Base-by-base conservation (phyloP, 2,113 vertebrate genomes). In the Gopherus flavomarginatus region DNA sequence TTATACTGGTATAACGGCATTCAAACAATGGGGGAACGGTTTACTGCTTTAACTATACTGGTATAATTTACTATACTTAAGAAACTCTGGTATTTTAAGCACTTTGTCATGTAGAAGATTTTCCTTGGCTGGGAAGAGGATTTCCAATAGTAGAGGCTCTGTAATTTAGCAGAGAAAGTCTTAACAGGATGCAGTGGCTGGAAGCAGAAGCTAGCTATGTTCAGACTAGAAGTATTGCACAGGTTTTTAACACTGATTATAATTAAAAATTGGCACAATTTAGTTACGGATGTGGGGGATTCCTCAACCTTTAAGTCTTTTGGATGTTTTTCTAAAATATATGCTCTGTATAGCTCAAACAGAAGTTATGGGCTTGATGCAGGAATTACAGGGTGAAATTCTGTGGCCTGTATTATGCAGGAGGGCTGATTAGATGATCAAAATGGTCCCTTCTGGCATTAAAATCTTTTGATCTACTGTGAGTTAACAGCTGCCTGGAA, bases 101-200 rank as follows among this genome's bases (percentile, higher is more conserved):
- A 85, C 56, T 8, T 90, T 52, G 42, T 87, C 86, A 94, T 16
- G 13, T 69, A 69, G n/a, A 72, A 72, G n/a, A 38, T 72, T 72
- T 38, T 72, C 35, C n/a, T 72, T 72, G n/a, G 35, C n/a, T 72
- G 19, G n/a, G 17, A 19, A 52, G 22, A 59, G 87, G 54, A 89
- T 83, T 89, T 94, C 94, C 94, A 94, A 95, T 53, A 44, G 59
- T 14, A 89, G 72, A 93, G 52, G 27, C 79, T 92, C 86, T 92
- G 93, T 57, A 75, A 90, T 88, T 92, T 50, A 85, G 80, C 84
- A 83, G 85, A 49, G 50, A 91, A 91, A 93, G 44, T 29, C 56
- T 90, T 0, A 0, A 83, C 26, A 78, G 3, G 4, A 29, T 42
- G 44, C 22, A 79, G 53, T 0, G 1, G 42, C 78, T 91, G 86